Percentiles rank a stretch among this genome's conserved stretches.
These are phyloP conservation scores for Meloidogyne exigua DNA, from an alignment of 1,140 invertebrate species.

Conservation along the genomic window DNA sequence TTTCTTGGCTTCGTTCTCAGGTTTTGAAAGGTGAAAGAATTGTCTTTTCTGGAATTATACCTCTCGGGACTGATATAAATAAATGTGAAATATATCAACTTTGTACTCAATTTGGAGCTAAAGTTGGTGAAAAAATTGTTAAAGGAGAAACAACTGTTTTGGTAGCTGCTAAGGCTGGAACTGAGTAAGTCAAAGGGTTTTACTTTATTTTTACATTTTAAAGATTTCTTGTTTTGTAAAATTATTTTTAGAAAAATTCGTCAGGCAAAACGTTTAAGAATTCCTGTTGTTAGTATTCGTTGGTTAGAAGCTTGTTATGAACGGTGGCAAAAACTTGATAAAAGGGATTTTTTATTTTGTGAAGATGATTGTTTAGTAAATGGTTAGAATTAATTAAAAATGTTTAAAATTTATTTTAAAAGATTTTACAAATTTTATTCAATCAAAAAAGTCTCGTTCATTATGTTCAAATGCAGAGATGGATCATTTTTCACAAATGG, in stretches of 20 bases:
- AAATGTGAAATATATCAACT: constrained; percentile 20
- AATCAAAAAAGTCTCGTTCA: constrained; percentile 8
- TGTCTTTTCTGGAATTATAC: constrained; percentile 39
- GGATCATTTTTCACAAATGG: constrained; percentile 33
- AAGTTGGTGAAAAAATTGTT: constrained; percentile 22
- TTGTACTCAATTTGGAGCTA: constrained; percentile 30
- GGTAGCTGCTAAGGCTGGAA: constrained; percentile 32
- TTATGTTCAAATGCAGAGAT: constrained; percentile 19
- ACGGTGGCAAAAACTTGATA: constrained; percentile 36
- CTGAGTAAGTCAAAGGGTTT: constrained; percentile 17
- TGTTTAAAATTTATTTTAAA: not conserved
- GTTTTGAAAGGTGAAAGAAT: constrained; percentile 33
- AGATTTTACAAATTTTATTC: not conserved
- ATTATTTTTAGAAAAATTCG: constrained; percentile 37
- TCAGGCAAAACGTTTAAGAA: constrained; percentile 18
- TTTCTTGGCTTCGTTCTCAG: constrained; percentile 25
- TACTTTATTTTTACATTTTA: not conserved
- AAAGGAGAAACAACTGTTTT: constrained; percentile 32
- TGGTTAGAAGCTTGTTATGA: constrained; percentile 38
- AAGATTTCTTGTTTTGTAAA: too few species aligned
- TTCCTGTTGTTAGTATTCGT: constrained; percentile 31
- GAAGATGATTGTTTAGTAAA: constrained; percentile 11
- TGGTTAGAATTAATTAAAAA: not conserved
- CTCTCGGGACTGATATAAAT: constrained; percentile 28
- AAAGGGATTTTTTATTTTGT: constrained; percentile 36